These are phyloP conservation scores for Sphaerodactylus townsendi DNA, from an alignment of 2,113 vertebrate genomes.

Conservation along the genomic window DNA sequence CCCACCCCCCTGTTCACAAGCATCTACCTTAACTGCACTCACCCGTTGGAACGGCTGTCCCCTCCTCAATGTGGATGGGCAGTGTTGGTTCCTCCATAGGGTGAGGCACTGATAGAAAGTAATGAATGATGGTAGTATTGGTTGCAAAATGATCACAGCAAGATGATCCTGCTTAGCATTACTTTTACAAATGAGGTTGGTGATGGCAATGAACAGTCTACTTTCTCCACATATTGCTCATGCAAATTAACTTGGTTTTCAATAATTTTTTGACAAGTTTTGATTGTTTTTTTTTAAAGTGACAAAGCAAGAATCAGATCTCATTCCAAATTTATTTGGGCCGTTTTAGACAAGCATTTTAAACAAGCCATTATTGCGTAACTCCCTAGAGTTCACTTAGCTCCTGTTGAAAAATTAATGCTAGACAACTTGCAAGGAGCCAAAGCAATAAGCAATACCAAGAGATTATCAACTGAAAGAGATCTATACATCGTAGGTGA, in stretches of 20 bases:
- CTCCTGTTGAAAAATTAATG: constrained; percentile 33
- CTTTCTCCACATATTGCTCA: neutral
- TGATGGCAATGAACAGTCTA: constrained; percentile 41
- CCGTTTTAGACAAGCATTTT: constrained; percentile 7
- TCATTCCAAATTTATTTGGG: neutral
- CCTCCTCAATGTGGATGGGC: constrained; percentile 74
- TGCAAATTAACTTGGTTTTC: neutral
- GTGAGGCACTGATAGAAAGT: constrained; percentile 75
- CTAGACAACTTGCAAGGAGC: constrained; percentile 46
- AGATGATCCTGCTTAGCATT: constrained; percentile 67
- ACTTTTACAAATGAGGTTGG: constrained; percentile 50
- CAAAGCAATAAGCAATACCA: constrained; percentile 30
- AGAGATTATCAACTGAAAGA: constrained; percentile 45
- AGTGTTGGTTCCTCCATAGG: constrained; percentile 75
- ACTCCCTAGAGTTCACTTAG: constrained; percentile 11
- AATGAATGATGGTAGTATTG: constrained; percentile 75
- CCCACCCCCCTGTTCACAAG: constrained; percentile 57
- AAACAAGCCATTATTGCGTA: neutral
- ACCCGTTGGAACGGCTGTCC: constrained; percentile 71
- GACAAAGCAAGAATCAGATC: neutral
- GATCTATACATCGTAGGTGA: constrained; percentile 50
- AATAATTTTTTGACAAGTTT: neutral
- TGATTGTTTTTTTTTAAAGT: neutral
- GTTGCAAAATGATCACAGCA: constrained; percentile 67
- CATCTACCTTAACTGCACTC: constrained; percentile 70